A percentile compares a stretch with the other conserved stretches of the same genome.
Conservation (phyloP, 2,888 invertebrate species). For the Drosophila sordidula region DNA sequence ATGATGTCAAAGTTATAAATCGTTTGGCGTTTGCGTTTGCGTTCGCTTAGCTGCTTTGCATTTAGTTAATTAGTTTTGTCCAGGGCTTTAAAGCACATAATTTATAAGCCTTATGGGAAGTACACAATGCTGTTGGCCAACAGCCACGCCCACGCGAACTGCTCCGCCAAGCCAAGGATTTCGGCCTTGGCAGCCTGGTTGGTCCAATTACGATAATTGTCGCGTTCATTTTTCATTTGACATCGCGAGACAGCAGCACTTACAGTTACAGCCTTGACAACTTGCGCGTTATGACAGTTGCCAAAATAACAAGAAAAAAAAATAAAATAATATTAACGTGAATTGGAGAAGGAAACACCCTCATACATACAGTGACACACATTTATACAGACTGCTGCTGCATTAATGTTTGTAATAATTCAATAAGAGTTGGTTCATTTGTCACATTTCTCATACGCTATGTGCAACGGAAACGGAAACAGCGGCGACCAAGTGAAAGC, state of each 20-base stretch:
- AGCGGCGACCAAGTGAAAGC: slow-evolving; percentile 56
- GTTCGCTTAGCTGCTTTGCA: slow-evolving; percentile 35
- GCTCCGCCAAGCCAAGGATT: not conserved
- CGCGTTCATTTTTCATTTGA: slow-evolving; percentile 79
- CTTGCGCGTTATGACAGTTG: slow-evolving; percentile 54
- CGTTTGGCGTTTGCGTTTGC: slow-evolving; percentile 15
- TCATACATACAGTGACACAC: not conserved
- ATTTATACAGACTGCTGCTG: slow-evolving; percentile 2
- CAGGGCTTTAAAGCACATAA: slow-evolving; percentile 50
- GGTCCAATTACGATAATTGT: slow-evolving; percentile 78
- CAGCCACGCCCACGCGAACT: not conserved
- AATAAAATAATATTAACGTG: slow-evolving; percentile 6
- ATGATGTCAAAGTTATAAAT: slow-evolving; percentile 61
- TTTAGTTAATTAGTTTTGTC: slow-evolving; percentile 71
- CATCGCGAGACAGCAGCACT: slow-evolving; percentile 51
- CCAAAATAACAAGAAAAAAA: slow-evolving; percentile 29
- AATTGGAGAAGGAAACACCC: slow-evolving; percentile 5
- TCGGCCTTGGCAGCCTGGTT: slow-evolving; percentile 34
- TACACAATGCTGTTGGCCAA: slow-evolving; percentile 8
- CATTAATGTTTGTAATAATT: slow-evolving; percentile 68
- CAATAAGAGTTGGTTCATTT: slow-evolving; percentile 79
- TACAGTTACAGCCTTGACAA: slow-evolving; percentile 56
- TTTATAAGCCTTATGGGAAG: slow-evolving; percentile 38
- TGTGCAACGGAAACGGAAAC: slow-evolving; percentile 60
- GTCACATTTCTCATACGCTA: slow-evolving; percentile 60